phyloP scores from a whole-genome alignment of 2,113 vertebrate genomes.

The Semicossyphus pulcher region DNA sequence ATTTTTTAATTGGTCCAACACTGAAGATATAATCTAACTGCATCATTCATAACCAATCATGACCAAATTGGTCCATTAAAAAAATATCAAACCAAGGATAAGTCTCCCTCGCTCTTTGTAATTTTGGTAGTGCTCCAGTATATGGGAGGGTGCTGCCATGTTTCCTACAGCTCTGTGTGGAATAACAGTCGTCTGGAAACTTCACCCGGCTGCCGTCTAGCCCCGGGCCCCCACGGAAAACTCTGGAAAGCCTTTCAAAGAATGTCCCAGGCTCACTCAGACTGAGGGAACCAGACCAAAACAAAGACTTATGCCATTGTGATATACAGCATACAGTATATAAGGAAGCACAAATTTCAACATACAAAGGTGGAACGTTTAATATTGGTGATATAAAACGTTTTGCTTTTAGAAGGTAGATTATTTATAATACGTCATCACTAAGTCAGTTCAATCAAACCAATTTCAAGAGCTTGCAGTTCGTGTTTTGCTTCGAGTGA shows the following conservation, averaged over 20 bases:
- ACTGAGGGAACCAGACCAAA: slow-evolving; percentile 10
- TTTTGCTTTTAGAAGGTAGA: no score
- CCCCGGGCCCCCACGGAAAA: slow-evolving; percentile 69
- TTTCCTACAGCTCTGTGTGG: slow-evolving; percentile 78
- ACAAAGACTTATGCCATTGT: background rate
- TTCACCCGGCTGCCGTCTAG: slow-evolving; percentile 72
- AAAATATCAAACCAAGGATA: background rate
- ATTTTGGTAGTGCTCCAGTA: slow-evolving; percentile 25
- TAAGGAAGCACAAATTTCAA: background rate
- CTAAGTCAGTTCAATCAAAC: background rate
- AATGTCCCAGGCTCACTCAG: slow-evolving; percentile 51
- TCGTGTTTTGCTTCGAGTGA: background rate
- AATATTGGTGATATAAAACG: no score
- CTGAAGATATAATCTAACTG: slow-evolving; percentile 12
- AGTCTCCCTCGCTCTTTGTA: slow-evolving; percentile 22
- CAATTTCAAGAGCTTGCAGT: no score
- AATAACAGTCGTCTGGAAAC: slow-evolving; percentile 77
- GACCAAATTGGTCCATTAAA: background rate
- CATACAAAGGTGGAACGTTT: no score
- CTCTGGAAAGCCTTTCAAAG: slow-evolving; percentile 64
- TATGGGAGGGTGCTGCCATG: slow-evolving; percentile 56
- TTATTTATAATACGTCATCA: no score
- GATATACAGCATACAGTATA: background rate
- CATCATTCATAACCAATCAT: background rate
- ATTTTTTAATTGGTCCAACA: background rate